A percentile compares a stretch with the other conserved stretches of the same genome.
phyloP scores from a whole-genome alignment of 2,888 invertebrate genomes.

The Pyrrhia umbra region DNA sequence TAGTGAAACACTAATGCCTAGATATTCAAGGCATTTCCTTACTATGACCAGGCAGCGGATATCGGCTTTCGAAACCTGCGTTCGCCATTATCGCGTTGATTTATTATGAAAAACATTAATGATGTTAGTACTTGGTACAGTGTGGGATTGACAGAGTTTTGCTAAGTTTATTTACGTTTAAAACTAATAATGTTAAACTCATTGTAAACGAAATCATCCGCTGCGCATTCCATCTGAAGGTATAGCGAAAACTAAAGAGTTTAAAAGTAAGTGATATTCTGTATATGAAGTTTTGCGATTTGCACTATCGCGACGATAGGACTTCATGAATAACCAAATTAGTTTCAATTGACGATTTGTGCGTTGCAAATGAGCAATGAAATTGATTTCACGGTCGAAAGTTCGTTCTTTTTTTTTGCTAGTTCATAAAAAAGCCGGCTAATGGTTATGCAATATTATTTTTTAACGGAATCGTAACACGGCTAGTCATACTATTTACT shows the following conservation, averaged over 20 bases:
- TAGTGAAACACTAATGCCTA: not conserved
- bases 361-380: constrained; percentile 37
- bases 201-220: too few relatives aligned
- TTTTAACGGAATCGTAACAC: too few relatives aligned
- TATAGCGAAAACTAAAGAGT: too few relatives aligned
- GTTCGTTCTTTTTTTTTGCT: constrained; percentile 14
- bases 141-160: too few relatives aligned
- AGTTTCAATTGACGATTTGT: constrained; percentile 30
- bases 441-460: too few relatives aligned
- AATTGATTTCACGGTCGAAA: constrained; percentile 33
- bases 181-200: not conserved
- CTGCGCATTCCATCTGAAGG: too few relatives aligned
- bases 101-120: not conserved
- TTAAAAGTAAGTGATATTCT: too few relatives aligned
- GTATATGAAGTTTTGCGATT: too few relatives aligned
- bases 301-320: not conserved
- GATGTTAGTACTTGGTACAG: too few relatives aligned
- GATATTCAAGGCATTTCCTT: constrained; percentile 5
- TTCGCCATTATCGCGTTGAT: not conserved
- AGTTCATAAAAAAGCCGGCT: not conserved
- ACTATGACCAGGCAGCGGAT: not conserved
- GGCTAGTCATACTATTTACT: too few relatives aligned
- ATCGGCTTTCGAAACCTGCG: not conserved
- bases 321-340: constrained; percentile 24
- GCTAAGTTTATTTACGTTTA: too few relatives aligned